Base-by-base conservation (phyloP, 2,113 vertebrate genomes). In the Kryptolebias marmoratus region DNA sequence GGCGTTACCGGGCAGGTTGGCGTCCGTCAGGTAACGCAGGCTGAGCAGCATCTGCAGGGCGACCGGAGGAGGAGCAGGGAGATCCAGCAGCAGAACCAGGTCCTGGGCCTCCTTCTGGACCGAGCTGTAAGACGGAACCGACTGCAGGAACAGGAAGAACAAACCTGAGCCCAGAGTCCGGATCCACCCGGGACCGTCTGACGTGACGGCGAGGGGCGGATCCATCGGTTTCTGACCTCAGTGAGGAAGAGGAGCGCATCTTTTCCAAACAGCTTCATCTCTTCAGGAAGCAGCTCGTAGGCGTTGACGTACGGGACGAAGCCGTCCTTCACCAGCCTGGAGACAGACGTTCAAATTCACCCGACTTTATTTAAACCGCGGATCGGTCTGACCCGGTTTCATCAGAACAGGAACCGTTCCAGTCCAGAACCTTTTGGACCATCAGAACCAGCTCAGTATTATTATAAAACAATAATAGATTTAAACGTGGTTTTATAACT, bases 41-140 rank as follows among this genome's bases (percentile, higher is more conserved):
- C 94, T 95, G 77, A 99, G 87, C 65, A 93, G 82, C 15, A 90
- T 86, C 74, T 92, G 89, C 0, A 86, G 87, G 64, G 87, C 92
- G 88, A 99, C 86, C 28, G 94, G 91, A 82, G 98, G 97, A 91
- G 97, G 98, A 55, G 87, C 76, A 22, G 96, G 95, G 62, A 98
- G 92, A 12, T 94, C 90, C 78, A 98, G 86, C 83, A 95, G 92
- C 0, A 11, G 55, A 15, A 93, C 89, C 42, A 98, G 83, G 16
- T 81, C 66, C 36, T 90, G 73, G 16, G 92, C 86, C 71, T 96
- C 93, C 18, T 77, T 64, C 61, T 94, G 87, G n/a, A 98, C 87
- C 12, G 76, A 64, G 12, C 80, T 88, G 79, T 98, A 94, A 0
- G 71, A 82, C 11, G 97, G 97, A 87, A 96, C 85, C 0, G 87